Percentiles rank a stretch among this genome's conserved stretches.
phyloP scores from a whole-genome alignment of 92 coral and sea anemone genomes.

The Palythoa caribaeorum region DNA sequence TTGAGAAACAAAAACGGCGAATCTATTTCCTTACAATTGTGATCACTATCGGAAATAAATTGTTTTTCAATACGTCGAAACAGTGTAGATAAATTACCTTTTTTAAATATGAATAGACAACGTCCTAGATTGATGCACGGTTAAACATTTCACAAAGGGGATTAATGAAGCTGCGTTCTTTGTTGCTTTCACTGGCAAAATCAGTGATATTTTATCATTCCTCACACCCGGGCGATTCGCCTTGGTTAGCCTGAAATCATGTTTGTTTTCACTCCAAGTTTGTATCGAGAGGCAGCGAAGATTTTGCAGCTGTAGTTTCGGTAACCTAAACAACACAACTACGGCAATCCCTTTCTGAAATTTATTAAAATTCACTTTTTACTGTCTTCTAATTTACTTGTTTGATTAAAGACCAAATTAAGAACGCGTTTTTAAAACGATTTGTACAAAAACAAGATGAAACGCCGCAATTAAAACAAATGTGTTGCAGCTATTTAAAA shows the following conservation, averaged over 20 bases:
- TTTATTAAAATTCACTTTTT: no score
- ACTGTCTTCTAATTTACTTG: no score
- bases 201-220: background rate
- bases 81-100: background rate
- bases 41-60: constrained; percentile 1
- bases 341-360: no score
- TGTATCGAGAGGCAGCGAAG: no score
- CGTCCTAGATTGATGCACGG: background rate
- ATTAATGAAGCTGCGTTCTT: background rate
- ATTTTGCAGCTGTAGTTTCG: no score
- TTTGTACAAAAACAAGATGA: no score
- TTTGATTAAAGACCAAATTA: no score
- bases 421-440: no score
- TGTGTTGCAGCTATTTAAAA: no score
- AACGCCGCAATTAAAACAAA: no score
- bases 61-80: background rate
- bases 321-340: no score
- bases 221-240: background rate
- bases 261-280: background rate
- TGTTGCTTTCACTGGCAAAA: background rate
- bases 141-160: background rate
- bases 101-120: background rate
- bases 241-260: background rate
- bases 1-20: constrained; percentile 4
- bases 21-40: constrained; percentile 4